phyloP scores from a whole-genome alignment of 2,888 invertebrate species.

The Nemurella pictetii region DNA sequence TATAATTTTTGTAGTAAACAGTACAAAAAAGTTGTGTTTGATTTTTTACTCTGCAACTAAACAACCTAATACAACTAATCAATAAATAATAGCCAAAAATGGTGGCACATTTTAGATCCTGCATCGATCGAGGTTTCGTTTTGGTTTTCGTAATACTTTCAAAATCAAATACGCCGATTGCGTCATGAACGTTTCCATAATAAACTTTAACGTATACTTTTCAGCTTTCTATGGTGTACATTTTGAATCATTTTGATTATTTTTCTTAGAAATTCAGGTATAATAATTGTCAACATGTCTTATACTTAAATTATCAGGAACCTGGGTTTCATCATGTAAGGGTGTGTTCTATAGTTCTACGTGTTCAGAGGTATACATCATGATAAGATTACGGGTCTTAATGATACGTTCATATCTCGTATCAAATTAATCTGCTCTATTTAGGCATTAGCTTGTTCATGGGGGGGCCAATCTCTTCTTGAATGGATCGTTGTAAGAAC shows the following conservation, averaged over 20 bases:
- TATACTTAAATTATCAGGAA: conserved; percentile 2
- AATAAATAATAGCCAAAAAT: neutral
- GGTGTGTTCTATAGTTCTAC: neutral
- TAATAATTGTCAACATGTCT: neutral
- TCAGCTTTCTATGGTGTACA: neutral
- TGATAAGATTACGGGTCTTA: neutral
- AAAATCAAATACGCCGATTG: neutral
- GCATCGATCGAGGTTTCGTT: neutral
- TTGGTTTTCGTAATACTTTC: neutral
- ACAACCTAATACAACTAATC: neutral
- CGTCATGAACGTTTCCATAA: neutral
- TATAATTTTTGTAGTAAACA: conserved; percentile 1
- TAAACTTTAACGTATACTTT: neutral
- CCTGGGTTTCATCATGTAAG: neutral
- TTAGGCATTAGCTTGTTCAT: neutral
- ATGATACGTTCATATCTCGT: too few species aligned
- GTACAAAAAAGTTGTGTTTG: neutral
- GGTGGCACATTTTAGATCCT: neutral
- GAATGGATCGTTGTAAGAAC: neutral
- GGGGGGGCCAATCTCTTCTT: neutral
- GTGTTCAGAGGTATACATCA: neutral
- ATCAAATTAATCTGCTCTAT: neutral
- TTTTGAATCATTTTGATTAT: neutral
- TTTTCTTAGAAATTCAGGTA: neutral
- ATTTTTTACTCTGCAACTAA: neutral